Percentiles rank a stretch among this genome's conserved stretches.
Evolutionary conservation across 2,888 invertebrate genomes (phyloP).

Genomic region (Drosophila histrio): DNA sequence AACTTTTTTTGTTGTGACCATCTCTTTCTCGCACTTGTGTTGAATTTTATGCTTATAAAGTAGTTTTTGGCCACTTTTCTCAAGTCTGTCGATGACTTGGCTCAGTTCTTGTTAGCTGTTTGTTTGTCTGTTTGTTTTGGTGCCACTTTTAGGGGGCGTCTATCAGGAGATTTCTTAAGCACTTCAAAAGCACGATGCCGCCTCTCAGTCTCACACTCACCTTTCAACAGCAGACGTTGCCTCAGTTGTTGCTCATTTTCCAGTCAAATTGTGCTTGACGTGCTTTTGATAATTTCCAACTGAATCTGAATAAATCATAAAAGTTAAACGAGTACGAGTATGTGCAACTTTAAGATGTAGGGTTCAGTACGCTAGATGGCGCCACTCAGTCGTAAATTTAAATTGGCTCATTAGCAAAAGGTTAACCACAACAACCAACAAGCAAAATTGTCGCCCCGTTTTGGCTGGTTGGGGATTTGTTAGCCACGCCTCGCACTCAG

Average conservation of each 20-base stretch:
- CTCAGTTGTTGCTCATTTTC: constrained; percentile 65
- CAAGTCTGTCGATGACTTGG: constrained; percentile 60
- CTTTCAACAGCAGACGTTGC: constrained; percentile 65
- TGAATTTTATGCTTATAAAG: constrained; percentile 52
- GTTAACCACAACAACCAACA: constrained; percentile 61
- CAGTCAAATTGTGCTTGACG: constrained; percentile 55
- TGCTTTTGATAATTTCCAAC: constrained; percentile 33
- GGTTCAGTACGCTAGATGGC: constrained; percentile 11
- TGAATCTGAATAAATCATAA: constrained; percentile 14
- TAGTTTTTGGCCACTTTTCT: constrained; percentile 43
- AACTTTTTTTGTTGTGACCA: constrained; percentile 16
- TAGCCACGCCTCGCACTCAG: constrained; percentile 4
- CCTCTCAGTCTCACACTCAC: constrained; percentile 25
- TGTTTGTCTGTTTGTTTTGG: constrained; percentile 49
- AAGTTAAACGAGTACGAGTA: neutral
- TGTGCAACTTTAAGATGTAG: constrained; percentile 5
- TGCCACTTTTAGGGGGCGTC: constrained; percentile 28
- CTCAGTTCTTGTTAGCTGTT: constrained; percentile 36
- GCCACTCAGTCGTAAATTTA: constrained; percentile 62
- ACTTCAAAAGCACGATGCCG: constrained; percentile 39
- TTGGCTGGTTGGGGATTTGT: constrained; percentile 8
- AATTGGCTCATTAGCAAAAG: constrained; percentile 77
- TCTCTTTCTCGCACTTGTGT: constrained; percentile 14
- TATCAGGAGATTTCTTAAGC: constrained; percentile 57
- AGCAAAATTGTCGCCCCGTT: constrained; percentile 16